Percentiles rank a stretch among this genome's conserved stretches.
These are phyloP conservation scores for Drosophila arawakana DNA, from an alignment of 1,140 invertebrate genomes.

Conservation along the genomic window DNA sequence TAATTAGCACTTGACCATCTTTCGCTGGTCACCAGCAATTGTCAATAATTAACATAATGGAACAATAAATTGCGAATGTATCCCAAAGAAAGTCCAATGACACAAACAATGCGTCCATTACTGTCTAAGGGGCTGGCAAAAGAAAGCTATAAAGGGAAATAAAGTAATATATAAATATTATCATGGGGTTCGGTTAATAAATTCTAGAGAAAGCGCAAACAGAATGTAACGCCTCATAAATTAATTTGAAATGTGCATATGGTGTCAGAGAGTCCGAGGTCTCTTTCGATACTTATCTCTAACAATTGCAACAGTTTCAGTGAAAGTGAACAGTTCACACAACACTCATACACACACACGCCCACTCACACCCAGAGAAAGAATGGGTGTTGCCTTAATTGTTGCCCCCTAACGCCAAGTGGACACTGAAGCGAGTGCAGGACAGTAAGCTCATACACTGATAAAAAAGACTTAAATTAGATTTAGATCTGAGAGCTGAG, in stretches of 20 bases:
- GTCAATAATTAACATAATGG: slow-evolving; percentile 83
- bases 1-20: slow-evolving; percentile 49
- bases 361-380: slow-evolving; percentile 27
- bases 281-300: slow-evolving; percentile 38
- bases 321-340: slow-evolving; percentile 56
- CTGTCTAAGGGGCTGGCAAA: background rate
- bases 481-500: no score
- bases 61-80: slow-evolving; percentile 65
- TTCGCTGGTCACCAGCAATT: slow-evolving; percentile 58
- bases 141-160: slow-evolving; percentile 26
- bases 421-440: background rate
- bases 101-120: slow-evolving; percentile 37
- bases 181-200: slow-evolving; percentile 39
- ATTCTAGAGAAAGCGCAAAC: slow-evolving; percentile 73
- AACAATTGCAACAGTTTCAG: slow-evolving; percentile 46
- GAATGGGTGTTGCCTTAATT: slow-evolving; percentile 32
- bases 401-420: background rate
- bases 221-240: slow-evolving; percentile 79
- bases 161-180: slow-evolving; percentile 37
- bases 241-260: slow-evolving; percentile 76
- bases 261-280: slow-evolving; percentile 7
- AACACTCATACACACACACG: no score
- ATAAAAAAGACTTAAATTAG: no score
- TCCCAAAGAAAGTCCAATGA: slow-evolving; percentile 80
- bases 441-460: background rate